Percentiles rank a stretch among this genome's conserved stretches.
Evolutionary conservation across 2,113 vertebrate species (phyloP).

Genomic region (Peromyscus maniculatus): DNA sequence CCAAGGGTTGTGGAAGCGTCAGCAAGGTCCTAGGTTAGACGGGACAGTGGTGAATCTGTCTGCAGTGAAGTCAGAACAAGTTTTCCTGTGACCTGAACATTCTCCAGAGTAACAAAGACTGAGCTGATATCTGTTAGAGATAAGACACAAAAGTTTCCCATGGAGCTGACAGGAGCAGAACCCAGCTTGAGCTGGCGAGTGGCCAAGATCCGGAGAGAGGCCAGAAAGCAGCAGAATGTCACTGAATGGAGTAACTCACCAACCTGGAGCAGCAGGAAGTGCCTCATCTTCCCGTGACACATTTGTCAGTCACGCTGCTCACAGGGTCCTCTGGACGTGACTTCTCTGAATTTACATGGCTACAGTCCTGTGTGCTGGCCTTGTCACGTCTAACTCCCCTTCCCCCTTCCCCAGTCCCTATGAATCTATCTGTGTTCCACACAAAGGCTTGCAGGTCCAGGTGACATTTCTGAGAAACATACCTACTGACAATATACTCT

Average conservation of each 20-base stretch:
- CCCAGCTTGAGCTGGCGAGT: neutral
- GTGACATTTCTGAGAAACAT: conserved; percentile 15
- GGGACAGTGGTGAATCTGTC: neutral
- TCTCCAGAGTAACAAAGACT: conserved; percentile 33
- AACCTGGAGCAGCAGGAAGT: neutral
- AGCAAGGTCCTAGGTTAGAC: neutral
- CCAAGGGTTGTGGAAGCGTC: neutral
- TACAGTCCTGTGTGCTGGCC: neutral
- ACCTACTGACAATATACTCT: neutral
- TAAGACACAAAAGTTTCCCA: neutral
- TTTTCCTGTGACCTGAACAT: neutral
- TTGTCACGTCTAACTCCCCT: neutral
- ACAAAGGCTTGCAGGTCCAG: neutral
- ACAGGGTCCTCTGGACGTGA: neutral
- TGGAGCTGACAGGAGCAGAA: neutral
- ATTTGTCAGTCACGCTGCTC: neutral
- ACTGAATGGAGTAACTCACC: conserved; percentile 51
- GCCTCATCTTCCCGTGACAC: neutral
- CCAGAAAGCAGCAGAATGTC: neutral
- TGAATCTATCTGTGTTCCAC: neutral
- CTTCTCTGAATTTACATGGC: neutral
- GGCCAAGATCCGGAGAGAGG: neutral
- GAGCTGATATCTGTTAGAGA: neutral
- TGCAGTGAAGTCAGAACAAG: neutral
- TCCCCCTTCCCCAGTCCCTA: neutral